A percentile compares a stretch with the other conserved stretches of the same genome.
Evolutionary conservation across 1,140 invertebrate genomes (phyloP).

Genomic region (Globodera ellingtonae): DNA sequence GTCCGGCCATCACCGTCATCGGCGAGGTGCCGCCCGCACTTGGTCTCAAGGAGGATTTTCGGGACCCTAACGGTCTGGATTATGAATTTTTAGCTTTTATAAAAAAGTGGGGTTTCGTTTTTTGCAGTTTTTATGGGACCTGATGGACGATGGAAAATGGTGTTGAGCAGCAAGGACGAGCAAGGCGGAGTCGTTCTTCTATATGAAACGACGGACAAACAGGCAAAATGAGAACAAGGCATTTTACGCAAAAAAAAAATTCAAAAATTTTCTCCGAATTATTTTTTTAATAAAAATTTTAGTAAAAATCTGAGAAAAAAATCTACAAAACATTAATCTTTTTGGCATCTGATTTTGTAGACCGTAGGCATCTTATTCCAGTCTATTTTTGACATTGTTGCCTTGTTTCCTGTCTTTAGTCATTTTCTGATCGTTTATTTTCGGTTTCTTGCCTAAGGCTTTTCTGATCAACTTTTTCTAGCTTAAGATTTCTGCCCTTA

Average conservation of each 20-base stretch:
- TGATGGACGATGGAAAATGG: conserved; percentile 35
- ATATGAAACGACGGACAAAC: conserved; percentile 23
- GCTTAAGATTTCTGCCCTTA: too few relatives aligned
- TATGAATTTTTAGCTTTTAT: neutral
- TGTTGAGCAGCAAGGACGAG: conserved; percentile 27
- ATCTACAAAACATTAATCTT: too few relatives aligned
- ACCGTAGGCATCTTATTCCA: too few relatives aligned
- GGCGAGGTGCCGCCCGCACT: conserved; percentile 1
- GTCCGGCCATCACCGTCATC: conserved; percentile 17
- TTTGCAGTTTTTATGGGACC: conserved; percentile 20
- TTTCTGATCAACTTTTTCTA: too few relatives aligned
- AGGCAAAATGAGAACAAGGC: neutral
- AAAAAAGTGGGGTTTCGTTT: neutral
- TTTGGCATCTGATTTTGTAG: neutral
- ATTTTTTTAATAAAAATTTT: too few relatives aligned
- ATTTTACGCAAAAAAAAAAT: too few relatives aligned
- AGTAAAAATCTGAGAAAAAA: too few relatives aligned
- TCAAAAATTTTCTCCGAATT: neutral
- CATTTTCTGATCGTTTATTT: too few relatives aligned
- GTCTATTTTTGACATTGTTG: too few relatives aligned
- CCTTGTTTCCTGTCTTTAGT: too few relatives aligned
- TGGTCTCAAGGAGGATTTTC: conserved; percentile 27
- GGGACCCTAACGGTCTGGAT: conserved; percentile 29
- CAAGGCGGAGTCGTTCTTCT: conserved; percentile 27
- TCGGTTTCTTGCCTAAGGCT: too few relatives aligned